These are phyloP conservation scores for Pterocles orientalis DNA, from an alignment of 2,113 vertebrate species.

Conservation along the genomic window DNA sequence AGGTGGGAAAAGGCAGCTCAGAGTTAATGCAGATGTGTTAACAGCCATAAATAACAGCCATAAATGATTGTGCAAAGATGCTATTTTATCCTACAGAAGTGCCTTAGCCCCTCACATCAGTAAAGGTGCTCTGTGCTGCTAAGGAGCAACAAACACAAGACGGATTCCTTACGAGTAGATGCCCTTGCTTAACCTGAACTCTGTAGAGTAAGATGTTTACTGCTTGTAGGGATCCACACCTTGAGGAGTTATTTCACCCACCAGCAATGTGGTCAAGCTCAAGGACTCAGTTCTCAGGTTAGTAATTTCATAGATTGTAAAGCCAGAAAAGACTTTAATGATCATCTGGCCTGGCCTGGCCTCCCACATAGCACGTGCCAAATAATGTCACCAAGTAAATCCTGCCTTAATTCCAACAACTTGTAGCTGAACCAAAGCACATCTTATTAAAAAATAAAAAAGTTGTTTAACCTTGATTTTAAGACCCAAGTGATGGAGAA, in stretches of 20 bases:
- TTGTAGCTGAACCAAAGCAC: background rate
- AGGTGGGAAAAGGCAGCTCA: background rate
- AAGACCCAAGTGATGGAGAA: background rate
- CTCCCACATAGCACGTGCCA: background rate
- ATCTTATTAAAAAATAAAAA: background rate
- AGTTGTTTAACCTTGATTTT: background rate
- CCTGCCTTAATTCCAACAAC: background rate
- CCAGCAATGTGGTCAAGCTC: background rate
- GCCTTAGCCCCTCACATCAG: background rate
- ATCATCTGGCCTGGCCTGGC: background rate
- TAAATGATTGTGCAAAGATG: rapidly evolving
- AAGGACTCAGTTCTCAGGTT: background rate
- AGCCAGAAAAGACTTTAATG: background rate
- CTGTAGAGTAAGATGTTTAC: background rate
- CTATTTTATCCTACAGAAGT: background rate
- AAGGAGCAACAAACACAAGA: background rate
- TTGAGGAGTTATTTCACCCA: background rate
- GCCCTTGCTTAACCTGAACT: background rate
- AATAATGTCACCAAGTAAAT: slow-evolving; percentile 8
- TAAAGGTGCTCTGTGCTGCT: background rate
- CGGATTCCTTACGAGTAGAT: background rate
- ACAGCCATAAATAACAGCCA: background rate
- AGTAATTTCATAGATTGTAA: background rate
- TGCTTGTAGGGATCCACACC: background rate
- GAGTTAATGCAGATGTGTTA: background rate